Conservation (phyloP, 2,113 vertebrate genomes). For the Chloropsis hardwickii region DNA sequence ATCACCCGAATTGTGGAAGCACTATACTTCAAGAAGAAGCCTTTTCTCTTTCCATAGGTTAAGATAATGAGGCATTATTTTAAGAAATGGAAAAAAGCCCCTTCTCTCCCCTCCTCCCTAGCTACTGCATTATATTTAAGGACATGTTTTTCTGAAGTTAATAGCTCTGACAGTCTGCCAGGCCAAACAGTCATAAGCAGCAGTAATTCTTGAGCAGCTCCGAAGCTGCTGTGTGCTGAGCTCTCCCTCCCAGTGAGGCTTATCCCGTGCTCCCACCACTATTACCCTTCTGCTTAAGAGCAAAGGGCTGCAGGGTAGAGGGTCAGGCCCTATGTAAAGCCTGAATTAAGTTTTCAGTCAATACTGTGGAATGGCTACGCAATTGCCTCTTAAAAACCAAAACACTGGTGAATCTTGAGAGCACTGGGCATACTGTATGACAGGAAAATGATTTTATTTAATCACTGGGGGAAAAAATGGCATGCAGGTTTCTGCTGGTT, state of each 20-base stretch:
- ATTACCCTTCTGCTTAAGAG: neutral
- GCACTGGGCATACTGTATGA: neutral
- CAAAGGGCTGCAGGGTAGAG: neutral
- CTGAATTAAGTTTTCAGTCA: conserved; percentile 5
- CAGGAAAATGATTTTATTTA: conserved; percentile 39
- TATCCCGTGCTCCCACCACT: neutral
- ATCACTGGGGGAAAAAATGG: neutral
- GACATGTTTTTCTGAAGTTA: conserved; percentile 68
- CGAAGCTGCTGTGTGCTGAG: conserved; percentile 32
- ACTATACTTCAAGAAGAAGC: neutral
- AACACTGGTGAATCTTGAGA: neutral
- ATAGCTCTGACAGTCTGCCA: conserved; percentile 71
- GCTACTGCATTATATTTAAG: conserved; percentile 21
- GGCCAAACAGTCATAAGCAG: conserved; percentile 71
- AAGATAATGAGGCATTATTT: conserved; percentile 54
- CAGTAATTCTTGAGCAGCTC: conserved; percentile 70
- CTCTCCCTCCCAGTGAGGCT: neutral
- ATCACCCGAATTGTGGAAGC: neutral
- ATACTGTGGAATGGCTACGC: neutral
- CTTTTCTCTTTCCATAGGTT: conserved; percentile 54
- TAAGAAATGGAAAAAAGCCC: neutral
- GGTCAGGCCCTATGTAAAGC: neutral
- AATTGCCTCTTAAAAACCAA: neutral
- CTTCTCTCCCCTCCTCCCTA: neutral
- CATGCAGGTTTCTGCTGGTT: conserved; percentile 17